These are phyloP conservation scores for Bombyx huttoni DNA, from an alignment of 2,888 invertebrate genomes.

Conservation along the genomic window DNA sequence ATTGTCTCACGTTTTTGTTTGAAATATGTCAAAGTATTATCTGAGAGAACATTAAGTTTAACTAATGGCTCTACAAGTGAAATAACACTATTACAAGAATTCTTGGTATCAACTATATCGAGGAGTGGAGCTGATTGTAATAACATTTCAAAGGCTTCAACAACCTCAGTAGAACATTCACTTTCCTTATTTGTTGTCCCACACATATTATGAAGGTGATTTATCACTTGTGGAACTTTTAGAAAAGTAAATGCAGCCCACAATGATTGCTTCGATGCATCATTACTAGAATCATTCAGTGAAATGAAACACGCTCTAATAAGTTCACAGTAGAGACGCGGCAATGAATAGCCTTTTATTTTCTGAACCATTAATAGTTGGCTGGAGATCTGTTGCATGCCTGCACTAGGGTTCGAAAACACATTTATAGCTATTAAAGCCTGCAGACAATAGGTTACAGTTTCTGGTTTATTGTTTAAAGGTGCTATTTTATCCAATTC, in stretches of 20 bases:
- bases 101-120: conserved; percentile 91
- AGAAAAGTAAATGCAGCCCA: conserved; percentile 96
- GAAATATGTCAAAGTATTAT: conserved; percentile 82
- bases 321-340: conserved; percentile 89
- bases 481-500: conserved; percentile 75
- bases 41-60: conserved; percentile 84
- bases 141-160: conserved; percentile 88
- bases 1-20: conserved; percentile 74
- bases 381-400: conserved; percentile 84
- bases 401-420: conserved; percentile 86
- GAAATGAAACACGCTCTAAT: conserved; percentile 91
- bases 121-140: conserved; percentile 86
- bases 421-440: conserved; percentile 89
- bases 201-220: conserved; percentile 75
- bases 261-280: conserved; percentile 84
- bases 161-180: conserved; percentile 82
- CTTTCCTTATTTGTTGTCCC: conserved; percentile 70
- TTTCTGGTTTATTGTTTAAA: conserved; percentile 70
- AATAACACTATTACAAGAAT: conserved; percentile 89
- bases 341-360: conserved; percentile 85
- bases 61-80: conserved; percentile 86
- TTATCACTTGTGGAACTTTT: conserved; percentile 88
- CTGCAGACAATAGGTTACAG: conserved; percentile 82
- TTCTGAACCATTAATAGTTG: conserved; percentile 88
- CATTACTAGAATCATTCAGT: conserved; percentile 88